These are phyloP conservation scores for Marronus borbonicus DNA, from an alignment of 2,888 invertebrate species.

Conservation along the genomic window DNA sequence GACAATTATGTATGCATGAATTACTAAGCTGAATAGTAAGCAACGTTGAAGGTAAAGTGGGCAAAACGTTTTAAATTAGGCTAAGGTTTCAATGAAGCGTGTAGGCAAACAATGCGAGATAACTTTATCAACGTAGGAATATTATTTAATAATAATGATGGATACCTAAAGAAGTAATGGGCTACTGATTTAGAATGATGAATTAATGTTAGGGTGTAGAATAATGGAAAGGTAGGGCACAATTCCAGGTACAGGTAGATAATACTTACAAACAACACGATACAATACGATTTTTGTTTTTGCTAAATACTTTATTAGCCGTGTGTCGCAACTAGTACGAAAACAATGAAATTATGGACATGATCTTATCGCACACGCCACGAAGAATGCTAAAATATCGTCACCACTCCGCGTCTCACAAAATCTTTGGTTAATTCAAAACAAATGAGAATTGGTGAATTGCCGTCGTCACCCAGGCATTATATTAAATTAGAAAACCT, in stretches of 20 bases:
- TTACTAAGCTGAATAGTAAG: not conserved
- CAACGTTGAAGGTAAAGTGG: not conserved
- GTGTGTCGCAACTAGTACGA: too few relatives aligned
- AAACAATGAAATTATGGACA: too few relatives aligned
- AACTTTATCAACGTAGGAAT: conserved; percentile 18
- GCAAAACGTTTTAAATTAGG: conserved; percentile 38
- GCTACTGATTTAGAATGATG: conserved; percentile 35
- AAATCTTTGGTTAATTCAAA: too few relatives aligned
- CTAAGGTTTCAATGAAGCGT: conserved; percentile 38
- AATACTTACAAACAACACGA: too few relatives aligned
- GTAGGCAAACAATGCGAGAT: conserved; percentile 40
- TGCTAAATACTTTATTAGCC: too few relatives aligned
- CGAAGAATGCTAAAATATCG: too few relatives aligned
- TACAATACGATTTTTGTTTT: too few relatives aligned
- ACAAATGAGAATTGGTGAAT: too few relatives aligned
- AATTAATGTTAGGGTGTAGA: conserved; percentile 25
- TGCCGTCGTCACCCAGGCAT: too few relatives aligned
- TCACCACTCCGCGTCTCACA: too few relatives aligned
- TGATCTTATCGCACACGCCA: too few relatives aligned
- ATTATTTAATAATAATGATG: conserved; percentile 28
- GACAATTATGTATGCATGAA: not conserved
- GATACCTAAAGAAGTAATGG: conserved; percentile 23
- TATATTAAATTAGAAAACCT: too few relatives aligned
- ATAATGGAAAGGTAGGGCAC: conserved; percentile 23
- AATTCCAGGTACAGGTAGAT: conserved; percentile 1